Base-by-base conservation (phyloP, 2,797 vertebrate genomes). In the Phalanger gymnotis region DNA sequence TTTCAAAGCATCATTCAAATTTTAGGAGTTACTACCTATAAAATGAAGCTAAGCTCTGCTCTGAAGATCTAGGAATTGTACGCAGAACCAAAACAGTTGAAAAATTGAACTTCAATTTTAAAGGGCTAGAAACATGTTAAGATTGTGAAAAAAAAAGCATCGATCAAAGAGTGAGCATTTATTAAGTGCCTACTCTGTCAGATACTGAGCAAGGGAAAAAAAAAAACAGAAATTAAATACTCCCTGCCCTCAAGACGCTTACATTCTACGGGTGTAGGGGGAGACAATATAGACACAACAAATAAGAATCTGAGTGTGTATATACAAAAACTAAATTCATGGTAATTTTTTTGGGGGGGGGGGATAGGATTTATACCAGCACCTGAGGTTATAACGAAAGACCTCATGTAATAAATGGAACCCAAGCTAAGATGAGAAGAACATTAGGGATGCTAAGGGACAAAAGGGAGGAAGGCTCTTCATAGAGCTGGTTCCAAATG, bases 61-160 rank as follows among this genome's bases (percentile, higher is more conserved):
- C 55, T 52, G 90, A 90, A 53, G 54, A 94, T 73, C 81, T 94
- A 28, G 40, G 58, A 94, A 95, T 73, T 1, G 89, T 91, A 92
- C 89, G 52, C 91, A 53, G 61, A 96, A 95, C 16, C 54, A 53
- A 91, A 94, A 66, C 54, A 93, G 25, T 27, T n/a, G 92, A 94
- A 96, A 93, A 53, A 27, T 3, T 89, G 94, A 94, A 95, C 31
- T 81, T 52, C n/a, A 54, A 94, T 54, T 16, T 13, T 95, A 90
- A 30, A 96, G 53, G n/a, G 94, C 90, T 57, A 94, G 95, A 96
- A 93, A 92, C 3, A 51, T 96, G 96, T 96, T 92, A 91, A 94
- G 87, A 61, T 3, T 94, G 28, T 92, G 5, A 25, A 3, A 93
- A 81, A 87, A 73, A 96, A 93, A 93, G 95, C 25, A 95, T 66